These are phyloP conservation scores for Hirundichthys speculiger DNA, from an alignment of 2,113 vertebrate species.

Conservation along the genomic window DNA sequence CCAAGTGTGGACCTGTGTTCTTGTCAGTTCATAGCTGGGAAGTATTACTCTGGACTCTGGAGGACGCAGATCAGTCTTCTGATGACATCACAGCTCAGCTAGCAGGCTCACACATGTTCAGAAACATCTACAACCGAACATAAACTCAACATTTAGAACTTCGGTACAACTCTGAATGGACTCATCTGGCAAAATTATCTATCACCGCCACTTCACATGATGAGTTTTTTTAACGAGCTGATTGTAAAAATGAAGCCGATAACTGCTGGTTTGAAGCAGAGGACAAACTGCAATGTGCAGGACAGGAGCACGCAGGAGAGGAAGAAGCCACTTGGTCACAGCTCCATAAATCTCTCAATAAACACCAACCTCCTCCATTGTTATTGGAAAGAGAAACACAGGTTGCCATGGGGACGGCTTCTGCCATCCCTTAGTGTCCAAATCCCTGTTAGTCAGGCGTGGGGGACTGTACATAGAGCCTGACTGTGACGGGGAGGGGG, in stretches of 20 bases:
- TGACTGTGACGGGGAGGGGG: slow-evolving; percentile 5
- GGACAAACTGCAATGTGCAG: neutral
- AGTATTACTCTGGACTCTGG: too few species aligned
- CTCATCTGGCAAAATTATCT: too few species aligned
- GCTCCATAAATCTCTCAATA: slow-evolving; percentile 68
- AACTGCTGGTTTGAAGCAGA: neutral
- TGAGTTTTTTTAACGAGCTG: too few species aligned
- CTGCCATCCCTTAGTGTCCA: slow-evolving; percentile 21
- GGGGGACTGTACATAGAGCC: slow-evolving; percentile 38
- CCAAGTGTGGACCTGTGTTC: too few species aligned
- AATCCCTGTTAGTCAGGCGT: slow-evolving; percentile 39
- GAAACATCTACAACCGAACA: too few species aligned
- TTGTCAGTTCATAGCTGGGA: too few species aligned
- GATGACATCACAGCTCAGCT: too few species aligned
- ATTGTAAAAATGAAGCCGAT: neutral
- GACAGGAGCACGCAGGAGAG: slow-evolving; percentile 26
- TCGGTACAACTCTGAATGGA: too few species aligned
- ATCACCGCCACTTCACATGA: too few species aligned
- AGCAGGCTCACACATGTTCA: too few species aligned
- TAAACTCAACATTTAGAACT: too few species aligned
- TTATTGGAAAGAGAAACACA: slow-evolving; percentile 65
- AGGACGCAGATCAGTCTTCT: too few species aligned
- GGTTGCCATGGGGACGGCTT: slow-evolving; percentile 61
- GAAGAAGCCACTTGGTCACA: slow-evolving; percentile 40
- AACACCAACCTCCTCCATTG: slow-evolving; percentile 64